A percentile compares a stretch with the other conserved stretches of the same genome.
Evolutionary conservation across 2,888 invertebrate species (phyloP).

Genomic region (Rugalucina vietnamica): DNA sequence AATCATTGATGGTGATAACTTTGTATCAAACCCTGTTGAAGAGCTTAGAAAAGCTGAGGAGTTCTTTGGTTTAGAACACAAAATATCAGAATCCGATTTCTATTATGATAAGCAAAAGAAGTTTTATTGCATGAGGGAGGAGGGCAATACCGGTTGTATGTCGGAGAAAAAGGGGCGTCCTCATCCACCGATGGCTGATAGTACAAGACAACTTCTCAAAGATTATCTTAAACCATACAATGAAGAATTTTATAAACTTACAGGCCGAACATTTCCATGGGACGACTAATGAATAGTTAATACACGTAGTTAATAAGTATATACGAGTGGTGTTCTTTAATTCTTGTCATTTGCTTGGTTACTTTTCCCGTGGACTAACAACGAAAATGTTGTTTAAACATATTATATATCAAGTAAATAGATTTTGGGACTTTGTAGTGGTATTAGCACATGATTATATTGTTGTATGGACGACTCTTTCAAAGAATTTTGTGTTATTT

Average conservation of each 20-base stretch:
- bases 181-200: not conserved
- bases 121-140: not conserved
- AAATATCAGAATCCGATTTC: not conserved
- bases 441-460: too few relatives aligned
- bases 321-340: too few relatives aligned
- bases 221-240: not conserved
- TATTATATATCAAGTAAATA: too few relatives aligned
- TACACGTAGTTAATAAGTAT: too few relatives aligned
- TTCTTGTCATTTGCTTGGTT: too few relatives aligned
- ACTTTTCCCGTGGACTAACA: too few relatives aligned
- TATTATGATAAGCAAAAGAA: not conserved
- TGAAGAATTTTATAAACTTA: not conserved
- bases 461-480: too few relatives aligned
- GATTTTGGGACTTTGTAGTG: too few relatives aligned
- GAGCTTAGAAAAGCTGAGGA: not conserved
- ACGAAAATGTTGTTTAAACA: too few relatives aligned
- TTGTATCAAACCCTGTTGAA: not conserved
- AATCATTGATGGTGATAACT: not conserved
- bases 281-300: too few relatives aligned
- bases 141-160: not conserved
- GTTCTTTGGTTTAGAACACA: not conserved
- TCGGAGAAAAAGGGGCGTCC: not conserved
- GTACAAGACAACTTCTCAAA: not conserved
- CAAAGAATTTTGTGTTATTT: too few relatives aligned
- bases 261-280: not conserved